Base-by-base conservation (phyloP, 2,888 invertebrate genomes). In the Cryptocheilus praepositus region DNA sequence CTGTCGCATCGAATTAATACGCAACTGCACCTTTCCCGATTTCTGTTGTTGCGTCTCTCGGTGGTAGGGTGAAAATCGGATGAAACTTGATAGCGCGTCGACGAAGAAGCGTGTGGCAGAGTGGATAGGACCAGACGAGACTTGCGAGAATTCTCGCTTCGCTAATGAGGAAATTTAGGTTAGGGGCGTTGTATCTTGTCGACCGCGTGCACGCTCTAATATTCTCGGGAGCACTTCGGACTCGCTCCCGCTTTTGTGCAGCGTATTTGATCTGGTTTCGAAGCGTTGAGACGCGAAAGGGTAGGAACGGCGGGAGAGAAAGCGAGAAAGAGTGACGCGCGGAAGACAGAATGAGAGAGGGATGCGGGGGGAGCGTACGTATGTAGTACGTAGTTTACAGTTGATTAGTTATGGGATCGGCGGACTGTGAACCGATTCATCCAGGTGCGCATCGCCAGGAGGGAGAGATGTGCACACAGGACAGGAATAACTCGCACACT, bases 351-450 rank as follows among this genome's bases (percentile, higher is more conserved):
- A 54, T 16, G 19, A 54, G 61, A 36, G 61, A 57, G 28, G 36
- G 55, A 36, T 28, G 19, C 44, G 19, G 36, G 28, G 19, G 8
- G 54, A 25, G 45, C 55, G 22, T 55, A 55, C 51, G 57, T 73
- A 61, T 71, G 44, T 57, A 46, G 22, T 44, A 70, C 54, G 70
- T 67, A 71, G 71, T 71, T 80, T 73, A 85, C 81, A 78, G 83
- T 79, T 85, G 83, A 85, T 84, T 85, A 85, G 81, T 75, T 78
- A 78, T 70, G 71, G 64, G 77, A 81, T 77, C 82, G 81, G 77
- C 77, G 83, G 81, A 81, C 81, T 77, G 83, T 84, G 78, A 82
- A 81, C 74, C 80, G 79, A 81, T 78, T 81, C 83, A 84, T 77
- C 81, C 81, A 83, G 77, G 81, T 82, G 83, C 79, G 77, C 74